Conservation (phyloP, 2,797 vertebrate genomes). For the Halcyon leucocephala region DNA sequence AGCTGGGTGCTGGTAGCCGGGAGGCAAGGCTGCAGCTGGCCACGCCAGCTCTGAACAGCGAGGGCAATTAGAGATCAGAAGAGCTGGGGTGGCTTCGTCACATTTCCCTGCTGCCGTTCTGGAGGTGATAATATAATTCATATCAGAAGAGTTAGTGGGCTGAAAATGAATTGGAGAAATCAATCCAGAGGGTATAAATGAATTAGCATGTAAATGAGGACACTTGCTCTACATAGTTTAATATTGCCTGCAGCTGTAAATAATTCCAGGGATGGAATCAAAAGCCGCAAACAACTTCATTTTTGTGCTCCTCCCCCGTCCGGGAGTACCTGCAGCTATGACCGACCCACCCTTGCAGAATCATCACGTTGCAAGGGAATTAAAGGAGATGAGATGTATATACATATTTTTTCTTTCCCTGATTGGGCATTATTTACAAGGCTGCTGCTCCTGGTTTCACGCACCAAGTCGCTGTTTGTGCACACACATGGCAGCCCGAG, state of each 20-base stretch:
- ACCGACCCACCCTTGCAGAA: constrained; percentile 27
- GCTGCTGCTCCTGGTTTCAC: neutral
- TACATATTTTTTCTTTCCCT: neutral
- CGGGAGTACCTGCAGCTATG: constrained; percentile 47
- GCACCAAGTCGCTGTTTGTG: neutral
- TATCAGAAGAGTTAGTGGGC: constrained; percentile 81
- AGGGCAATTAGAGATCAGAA: constrained; percentile 66
- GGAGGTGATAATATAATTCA: constrained; percentile 79
- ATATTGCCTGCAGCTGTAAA: constrained; percentile 93
- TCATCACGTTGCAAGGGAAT: neutral
- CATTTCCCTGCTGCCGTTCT: constrained; percentile 71
- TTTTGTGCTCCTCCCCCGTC: constrained; percentile 63
- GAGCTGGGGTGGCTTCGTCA: constrained; percentile 60
- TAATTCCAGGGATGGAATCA: constrained; percentile 80
- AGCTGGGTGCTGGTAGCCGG: constrained; percentile 20
- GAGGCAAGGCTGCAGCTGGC: constrained; percentile 42
- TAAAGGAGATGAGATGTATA: constrained; percentile 31
- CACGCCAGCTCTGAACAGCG: neutral
- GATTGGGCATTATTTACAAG: constrained; percentile 38
- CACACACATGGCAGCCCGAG: fast-evolving
- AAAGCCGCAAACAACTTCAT: constrained; percentile 80
- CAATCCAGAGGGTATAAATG: constrained; percentile 94
- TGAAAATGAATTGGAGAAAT: constrained; percentile 96
- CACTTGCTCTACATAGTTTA: constrained; percentile 96
- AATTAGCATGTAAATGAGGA: constrained; percentile 99